Evolutionary conservation across 2,113 vertebrate genomes (phyloP).

Genomic region (Noctilio leporinus): DNA sequence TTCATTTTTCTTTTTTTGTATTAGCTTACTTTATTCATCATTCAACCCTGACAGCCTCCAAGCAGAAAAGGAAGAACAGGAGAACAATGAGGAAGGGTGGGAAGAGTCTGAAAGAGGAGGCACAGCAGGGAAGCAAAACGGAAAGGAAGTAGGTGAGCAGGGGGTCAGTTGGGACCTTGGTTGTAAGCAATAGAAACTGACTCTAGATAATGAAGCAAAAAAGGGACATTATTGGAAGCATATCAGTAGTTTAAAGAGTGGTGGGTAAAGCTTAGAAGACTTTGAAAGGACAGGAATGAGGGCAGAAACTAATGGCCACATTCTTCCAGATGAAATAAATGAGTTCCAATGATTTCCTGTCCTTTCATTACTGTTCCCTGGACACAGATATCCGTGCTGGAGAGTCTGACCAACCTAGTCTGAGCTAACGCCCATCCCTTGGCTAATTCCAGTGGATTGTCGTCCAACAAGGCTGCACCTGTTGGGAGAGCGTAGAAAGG

Average conservation of each 20-base stretch:
- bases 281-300: not conserved
- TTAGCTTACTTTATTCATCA: not conserved
- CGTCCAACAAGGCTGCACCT: not conserved
- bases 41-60: not conserved
- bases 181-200: not conserved
- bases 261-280: not conserved
- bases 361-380: not conserved
- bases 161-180: not conserved
- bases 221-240: not conserved
- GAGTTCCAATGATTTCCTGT: not conserved
- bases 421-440: not conserved
- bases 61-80: not conserved
- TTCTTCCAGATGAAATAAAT: not conserved
- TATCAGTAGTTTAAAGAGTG: not conserved
- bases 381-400: not conserved
- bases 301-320: not conserved
- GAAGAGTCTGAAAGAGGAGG: not conserved
- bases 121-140: not conserved
- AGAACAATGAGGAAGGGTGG: not conserved
- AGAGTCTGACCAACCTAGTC: not conserved
- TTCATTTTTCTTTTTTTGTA: conserved; percentile 31
- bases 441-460: not conserved
- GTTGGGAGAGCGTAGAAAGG: not conserved
- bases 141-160: not conserved
- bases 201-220: not conserved